Evolutionary conservation across 2,113 vertebrate species (phyloP).

Genomic region (Mirounga angustirostris): DNA sequence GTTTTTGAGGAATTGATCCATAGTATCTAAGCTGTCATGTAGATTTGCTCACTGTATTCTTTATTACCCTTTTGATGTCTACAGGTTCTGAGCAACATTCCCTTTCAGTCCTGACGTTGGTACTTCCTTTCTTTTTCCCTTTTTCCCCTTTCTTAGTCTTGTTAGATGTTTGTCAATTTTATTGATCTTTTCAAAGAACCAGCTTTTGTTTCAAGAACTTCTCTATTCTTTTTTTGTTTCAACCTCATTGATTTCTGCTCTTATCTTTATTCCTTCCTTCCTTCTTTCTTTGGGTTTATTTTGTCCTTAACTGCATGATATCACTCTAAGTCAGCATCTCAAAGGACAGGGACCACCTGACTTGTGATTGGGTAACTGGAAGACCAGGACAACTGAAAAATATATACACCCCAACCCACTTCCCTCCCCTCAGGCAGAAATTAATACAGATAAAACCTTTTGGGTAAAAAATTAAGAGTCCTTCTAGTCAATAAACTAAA

Average conservation of each 20-base stretch:
- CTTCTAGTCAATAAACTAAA: not conserved
- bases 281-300: not conserved
- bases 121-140: not conserved
- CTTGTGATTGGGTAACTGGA: not conserved
- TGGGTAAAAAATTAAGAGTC: not conserved
- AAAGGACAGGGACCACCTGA: not conserved
- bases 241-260: constrained; percentile 20
- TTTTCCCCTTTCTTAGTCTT: not conserved
- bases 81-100: not conserved
- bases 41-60: not conserved
- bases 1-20: not conserved
- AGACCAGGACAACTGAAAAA: not conserved
- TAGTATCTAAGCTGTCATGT: not conserved
- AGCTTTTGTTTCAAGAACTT: not conserved
- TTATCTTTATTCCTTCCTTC: not conserved
- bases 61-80: not conserved
- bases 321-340: not conserved
- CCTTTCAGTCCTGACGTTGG: not conserved
- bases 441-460: not conserved
- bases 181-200: not conserved
- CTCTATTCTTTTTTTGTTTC: not conserved
- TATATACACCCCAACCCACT: not conserved
- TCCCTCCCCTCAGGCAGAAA: not conserved
- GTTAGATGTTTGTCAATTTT: not conserved
- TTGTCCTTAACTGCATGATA: not conserved